phyloP scores from a whole-genome alignment of 2,797 vertebrate species.

The Tenualosa ilisha region DNA sequence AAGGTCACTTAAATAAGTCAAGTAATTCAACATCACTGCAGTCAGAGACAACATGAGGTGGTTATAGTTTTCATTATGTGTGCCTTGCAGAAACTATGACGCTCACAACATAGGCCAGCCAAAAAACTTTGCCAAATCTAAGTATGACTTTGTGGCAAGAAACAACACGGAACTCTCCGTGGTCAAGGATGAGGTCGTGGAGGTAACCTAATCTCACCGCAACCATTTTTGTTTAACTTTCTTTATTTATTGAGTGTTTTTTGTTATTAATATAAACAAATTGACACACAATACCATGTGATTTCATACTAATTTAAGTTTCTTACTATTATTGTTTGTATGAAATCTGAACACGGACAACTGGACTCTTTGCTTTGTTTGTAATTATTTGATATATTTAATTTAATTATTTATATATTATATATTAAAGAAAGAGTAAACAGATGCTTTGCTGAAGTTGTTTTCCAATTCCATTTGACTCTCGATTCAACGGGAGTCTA shows the following conservation, averaged over 20 bases:
- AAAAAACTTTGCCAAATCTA: slow-evolving; percentile 89
- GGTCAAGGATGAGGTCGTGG: slow-evolving; percentile 89
- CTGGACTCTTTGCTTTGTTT: no score
- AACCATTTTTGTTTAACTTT: background rate
- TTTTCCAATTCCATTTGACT: background rate
- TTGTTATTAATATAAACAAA: no score
- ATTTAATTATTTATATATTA: no score
- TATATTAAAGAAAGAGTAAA: no score
- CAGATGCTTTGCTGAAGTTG: no score
- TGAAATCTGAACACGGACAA: no score
- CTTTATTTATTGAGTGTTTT: background rate
- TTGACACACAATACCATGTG: no score
- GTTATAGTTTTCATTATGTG: slow-evolving; percentile 2
- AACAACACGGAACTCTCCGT: slow-evolving; percentile 94
- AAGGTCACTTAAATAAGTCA: background rate
- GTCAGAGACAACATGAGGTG: background rate
- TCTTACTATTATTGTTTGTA: no score
- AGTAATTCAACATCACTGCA: background rate
- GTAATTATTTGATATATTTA: no score
- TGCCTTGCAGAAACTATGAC: slow-evolving; percentile 76
- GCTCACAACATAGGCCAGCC: slow-evolving; percentile 66
- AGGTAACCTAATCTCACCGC: slow-evolving; percentile 73
- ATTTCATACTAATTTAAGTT: background rate
- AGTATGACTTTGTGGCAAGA: slow-evolving; percentile 91
- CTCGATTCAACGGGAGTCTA: background rate